A percentile compares a stretch with the other conserved stretches of the same genome.
phyloP scores from a whole-genome alignment of 2,888 invertebrate genomes.

The Bugula neritina region DNA sequence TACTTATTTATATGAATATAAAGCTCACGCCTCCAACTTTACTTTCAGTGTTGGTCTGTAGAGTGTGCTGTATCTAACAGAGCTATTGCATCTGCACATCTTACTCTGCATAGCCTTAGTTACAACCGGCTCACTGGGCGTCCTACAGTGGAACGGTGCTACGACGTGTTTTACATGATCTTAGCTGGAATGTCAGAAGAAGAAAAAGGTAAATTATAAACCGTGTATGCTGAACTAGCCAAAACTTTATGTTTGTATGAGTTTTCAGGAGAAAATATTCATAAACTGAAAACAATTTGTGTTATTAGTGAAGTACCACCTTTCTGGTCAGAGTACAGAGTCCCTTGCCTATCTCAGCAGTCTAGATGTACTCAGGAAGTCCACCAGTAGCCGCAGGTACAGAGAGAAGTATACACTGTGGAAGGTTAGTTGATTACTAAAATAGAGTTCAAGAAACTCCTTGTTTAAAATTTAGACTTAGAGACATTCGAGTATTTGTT shows the following conservation, averaged over 20 bases:
- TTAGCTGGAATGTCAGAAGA: slow-evolving; percentile 79
- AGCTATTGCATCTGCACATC: background rate
- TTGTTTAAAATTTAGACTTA: too few species aligned
- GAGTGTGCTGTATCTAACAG: slow-evolving; percentile 15
- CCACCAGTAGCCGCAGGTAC: background rate
- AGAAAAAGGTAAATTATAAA: slow-evolving; percentile 64
- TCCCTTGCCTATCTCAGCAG: slow-evolving; percentile 6
- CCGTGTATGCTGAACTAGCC: too few species aligned
- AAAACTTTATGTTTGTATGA: too few species aligned
- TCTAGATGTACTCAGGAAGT: background rate
- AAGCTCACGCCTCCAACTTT: too few species aligned
- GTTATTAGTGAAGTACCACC: slow-evolving; percentile 7
- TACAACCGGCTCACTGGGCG: slow-evolving; percentile 72
- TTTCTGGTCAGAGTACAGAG: background rate
- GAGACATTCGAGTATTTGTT: too few species aligned
- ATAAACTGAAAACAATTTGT: too few species aligned
- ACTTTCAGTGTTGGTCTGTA: slow-evolving; percentile 16
- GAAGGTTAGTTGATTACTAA: too few species aligned
- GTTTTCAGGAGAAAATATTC: too few species aligned
- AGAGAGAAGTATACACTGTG: slow-evolving; percentile 3
- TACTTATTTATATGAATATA: too few species aligned
- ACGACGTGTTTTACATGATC: slow-evolving; percentile 95
- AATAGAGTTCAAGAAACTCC: too few species aligned
- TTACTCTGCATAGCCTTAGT: slow-evolving; percentile 1
- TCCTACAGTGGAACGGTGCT: slow-evolving; percentile 81